These are phyloP conservation scores for Poecilia gillii DNA, from an alignment of 2,797 vertebrate genomes.

Conservation along the genomic window DNA sequence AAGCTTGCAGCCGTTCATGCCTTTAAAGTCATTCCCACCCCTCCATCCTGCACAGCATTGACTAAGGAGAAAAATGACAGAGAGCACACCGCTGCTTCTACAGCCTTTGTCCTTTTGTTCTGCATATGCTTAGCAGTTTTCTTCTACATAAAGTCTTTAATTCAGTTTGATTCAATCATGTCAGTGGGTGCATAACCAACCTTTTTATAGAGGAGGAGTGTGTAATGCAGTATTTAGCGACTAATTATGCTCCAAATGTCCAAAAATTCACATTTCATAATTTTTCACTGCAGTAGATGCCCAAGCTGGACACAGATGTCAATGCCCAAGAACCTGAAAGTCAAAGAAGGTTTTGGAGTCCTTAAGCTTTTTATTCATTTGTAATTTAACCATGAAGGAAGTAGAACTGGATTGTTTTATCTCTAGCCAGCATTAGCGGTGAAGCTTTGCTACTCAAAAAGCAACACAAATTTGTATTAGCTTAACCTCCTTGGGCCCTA, in stretches of 20 bases:
- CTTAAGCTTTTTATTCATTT: not conserved
- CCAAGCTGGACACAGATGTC: not conserved
- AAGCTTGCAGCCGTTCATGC: not conserved
- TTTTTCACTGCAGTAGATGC: not conserved
- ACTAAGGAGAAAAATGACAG: not conserved
- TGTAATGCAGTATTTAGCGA: not conserved
- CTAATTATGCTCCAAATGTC: not conserved
- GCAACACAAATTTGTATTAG: too few relatives aligned
- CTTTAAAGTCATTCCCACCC: not conserved
- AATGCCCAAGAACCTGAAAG: not conserved
- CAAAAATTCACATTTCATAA: not conserved
- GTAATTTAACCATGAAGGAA: not conserved
- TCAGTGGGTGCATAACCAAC: not conserved
- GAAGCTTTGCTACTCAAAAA: not conserved
- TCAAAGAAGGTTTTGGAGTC: not conserved
- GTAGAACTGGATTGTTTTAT: not conserved
- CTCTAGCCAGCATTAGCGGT: not conserved
- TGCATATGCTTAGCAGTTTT: not conserved
- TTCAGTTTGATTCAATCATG: not conserved
- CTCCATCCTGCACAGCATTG: not conserved
- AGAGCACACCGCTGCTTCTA: not conserved
- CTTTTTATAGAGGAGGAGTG: not conserved
- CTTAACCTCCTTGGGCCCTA: not conserved
- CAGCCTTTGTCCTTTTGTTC: not conserved
- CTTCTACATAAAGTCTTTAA: not conserved